These are phyloP conservation scores for Lasioglossum lativentre DNA, from an alignment of 2,888 invertebrate genomes.

Conservation along the genomic window DNA sequence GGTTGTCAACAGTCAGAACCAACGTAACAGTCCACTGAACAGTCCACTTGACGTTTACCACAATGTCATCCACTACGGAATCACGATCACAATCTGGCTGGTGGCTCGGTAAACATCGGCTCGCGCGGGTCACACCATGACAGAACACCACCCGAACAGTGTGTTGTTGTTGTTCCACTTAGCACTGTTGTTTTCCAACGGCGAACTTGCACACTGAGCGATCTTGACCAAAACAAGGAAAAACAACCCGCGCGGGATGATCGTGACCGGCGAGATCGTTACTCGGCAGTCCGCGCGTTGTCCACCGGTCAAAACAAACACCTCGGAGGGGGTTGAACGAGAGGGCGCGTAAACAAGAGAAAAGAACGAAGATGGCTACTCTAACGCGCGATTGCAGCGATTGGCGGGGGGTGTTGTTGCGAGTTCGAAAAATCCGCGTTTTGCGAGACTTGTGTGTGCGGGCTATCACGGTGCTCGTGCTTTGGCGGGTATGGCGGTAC, in stretches of 20 bases:
- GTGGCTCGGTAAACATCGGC: background rate
- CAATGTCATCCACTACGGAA: slow-evolving; percentile 1
- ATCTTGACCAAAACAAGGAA: too few relatives aligned
- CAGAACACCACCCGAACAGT: slow-evolving; percentile 29
- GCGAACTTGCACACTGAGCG: background rate
- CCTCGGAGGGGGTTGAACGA: background rate
- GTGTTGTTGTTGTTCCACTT: background rate
- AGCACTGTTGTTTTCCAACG: slow-evolving; percentile 30
- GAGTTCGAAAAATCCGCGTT: slow-evolving; percentile 52
- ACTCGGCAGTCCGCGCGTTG: background rate
- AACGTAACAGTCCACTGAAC: slow-evolving; percentile 23
- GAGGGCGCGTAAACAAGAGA: background rate
- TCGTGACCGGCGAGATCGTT: background rate
- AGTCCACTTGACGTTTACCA: slow-evolving; percentile 8
- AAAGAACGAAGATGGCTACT: background rate
- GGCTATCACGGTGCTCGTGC: slow-evolving; percentile 80
- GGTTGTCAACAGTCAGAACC: slow-evolving; percentile 36
- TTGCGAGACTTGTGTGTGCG: slow-evolving; percentile 55
- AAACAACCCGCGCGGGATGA: background rate
- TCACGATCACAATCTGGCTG: slow-evolving; percentile 32
- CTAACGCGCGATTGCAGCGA: too few relatives aligned
- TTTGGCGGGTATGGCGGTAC: slow-evolving; percentile 84
- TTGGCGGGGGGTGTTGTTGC: background rate
- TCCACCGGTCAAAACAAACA: background rate
- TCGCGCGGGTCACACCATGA: slow-evolving; percentile 34